A percentile compares a stretch with the other conserved stretches of the same genome.
These are phyloP conservation scores for Triplophysa siluroides DNA, from an alignment of 2,113 vertebrate species.

Conservation along the genomic window DNA sequence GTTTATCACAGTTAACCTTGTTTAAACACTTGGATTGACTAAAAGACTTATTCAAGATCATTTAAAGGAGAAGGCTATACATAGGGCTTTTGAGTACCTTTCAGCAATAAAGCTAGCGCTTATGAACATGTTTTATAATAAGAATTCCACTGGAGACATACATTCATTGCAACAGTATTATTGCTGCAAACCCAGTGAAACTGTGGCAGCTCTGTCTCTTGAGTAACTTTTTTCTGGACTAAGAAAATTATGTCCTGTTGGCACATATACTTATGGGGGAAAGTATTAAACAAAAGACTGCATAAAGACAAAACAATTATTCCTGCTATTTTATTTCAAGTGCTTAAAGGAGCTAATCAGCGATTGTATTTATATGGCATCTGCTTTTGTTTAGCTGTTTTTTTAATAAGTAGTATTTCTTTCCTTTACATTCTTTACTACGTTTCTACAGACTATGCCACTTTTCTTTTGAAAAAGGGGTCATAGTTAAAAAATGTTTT, in stretches of 20 bases:
- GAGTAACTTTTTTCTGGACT: background rate
- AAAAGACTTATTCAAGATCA: background rate
- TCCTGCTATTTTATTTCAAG: background rate
- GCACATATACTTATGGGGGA: background rate
- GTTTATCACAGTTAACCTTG: background rate
- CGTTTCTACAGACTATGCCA: background rate
- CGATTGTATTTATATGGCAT: background rate
- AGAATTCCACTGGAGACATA: background rate
- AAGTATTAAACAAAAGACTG: background rate
- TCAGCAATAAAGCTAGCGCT: conserved; percentile 46
- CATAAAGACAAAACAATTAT: background rate
- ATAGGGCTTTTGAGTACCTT: conserved; percentile 4
- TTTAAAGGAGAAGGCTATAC: background rate
- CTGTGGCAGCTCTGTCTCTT: conserved; percentile 1
- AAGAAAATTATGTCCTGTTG: background rate
- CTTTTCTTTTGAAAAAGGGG: background rate
- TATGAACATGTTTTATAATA: conserved; percentile 1
- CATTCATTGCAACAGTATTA: background rate
- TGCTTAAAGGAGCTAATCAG: background rate
- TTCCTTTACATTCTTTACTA: no score
- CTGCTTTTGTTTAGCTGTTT: background rate
- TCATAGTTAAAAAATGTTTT: background rate
- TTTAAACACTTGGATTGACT: conserved; percentile 2
- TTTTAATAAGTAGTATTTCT: no score
- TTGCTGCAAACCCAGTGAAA: background rate